A percentile compares a stretch with the other conserved stretches of the same genome.
These are phyloP conservation scores for Tenebrio molitor DNA, from an alignment of 1,140 invertebrate species.

Conservation along the genomic window DNA sequence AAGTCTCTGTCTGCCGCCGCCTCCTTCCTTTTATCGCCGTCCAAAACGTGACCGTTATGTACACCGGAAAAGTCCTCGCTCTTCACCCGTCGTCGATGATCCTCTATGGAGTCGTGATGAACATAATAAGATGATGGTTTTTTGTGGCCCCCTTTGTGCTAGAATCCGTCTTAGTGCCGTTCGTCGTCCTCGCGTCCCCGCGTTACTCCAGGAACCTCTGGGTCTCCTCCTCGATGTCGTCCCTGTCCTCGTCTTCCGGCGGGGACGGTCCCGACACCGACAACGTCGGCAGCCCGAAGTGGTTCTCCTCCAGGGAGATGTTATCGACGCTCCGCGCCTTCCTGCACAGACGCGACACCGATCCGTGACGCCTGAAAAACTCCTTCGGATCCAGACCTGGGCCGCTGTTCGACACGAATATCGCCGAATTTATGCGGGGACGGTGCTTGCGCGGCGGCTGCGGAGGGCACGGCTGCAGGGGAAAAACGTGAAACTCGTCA, in stretches of 20 bases:
- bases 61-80: neutral
- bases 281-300: slow-evolving; percentile 80
- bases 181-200: too few species aligned
- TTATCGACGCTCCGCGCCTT: slow-evolving; percentile 83
- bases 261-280: slow-evolving; percentile 84
- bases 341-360: slow-evolving; percentile 81
- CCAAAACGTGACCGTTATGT: slow-evolving; percentile 4
- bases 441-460: slow-evolving; percentile 73
- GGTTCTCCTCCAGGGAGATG: slow-evolving; percentile 70
- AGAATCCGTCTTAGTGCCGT: too few species aligned
- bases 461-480: slow-evolving; percentile 41
- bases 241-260: slow-evolving; percentile 69
- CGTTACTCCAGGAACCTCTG: slow-evolving; percentile 15
- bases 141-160: neutral
- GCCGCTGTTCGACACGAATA: slow-evolving; percentile 79
- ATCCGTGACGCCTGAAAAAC: slow-evolving; percentile 81
- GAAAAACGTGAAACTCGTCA: slow-evolving; percentile 5
- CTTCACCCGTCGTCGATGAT: neutral
- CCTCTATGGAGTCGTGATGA: too few species aligned
- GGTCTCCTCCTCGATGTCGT: slow-evolving; percentile 46
- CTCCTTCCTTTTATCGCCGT: neutral
- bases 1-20: neutral
- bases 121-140: too few species aligned
- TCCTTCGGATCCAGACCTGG: slow-evolving; percentile 81
- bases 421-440: slow-evolving; percentile 82